Evolutionary conservation across 2,113 vertebrate species (phyloP), one percentile per base, ranked within the genome.

Genomic region (Mungos mungo): DNA sequence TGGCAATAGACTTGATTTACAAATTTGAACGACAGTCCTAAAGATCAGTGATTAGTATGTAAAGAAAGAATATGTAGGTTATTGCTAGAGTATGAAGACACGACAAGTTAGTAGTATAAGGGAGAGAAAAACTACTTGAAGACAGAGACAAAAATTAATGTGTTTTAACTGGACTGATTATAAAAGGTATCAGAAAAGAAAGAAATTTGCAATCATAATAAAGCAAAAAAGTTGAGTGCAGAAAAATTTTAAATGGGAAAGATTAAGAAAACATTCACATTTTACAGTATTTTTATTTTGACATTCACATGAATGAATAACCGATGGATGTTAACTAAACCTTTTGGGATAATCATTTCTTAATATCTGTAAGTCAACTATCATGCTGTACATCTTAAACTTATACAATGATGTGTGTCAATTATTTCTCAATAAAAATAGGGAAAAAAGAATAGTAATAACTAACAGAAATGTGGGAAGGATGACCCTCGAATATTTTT

Each of bases 221-320:
- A 90, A 81, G 35, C 71, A 79, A 94, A 97, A 93, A 95, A 54
- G 38, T 71, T 88, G 60, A 85, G 1, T 85, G 15, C 11, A 88
- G 35, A 86, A 86, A 79, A 87, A 85, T 93, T 88, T 96, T 57
- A 60, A 94, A n/a, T 95, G 50, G 41, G 13, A 91, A 85, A 66
- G 21, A 0, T 93, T 96, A 93, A 66, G 71, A 89, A 94, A 80
- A 83, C 4, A 47, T 68, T 92, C 14, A 76, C 21, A 8, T 85
- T 93, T 97, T 88, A 57, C 0, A 41, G 25, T 82, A 38, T 93
- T 94, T 96, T 90, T 86, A 74, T 82, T 96, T 96, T 96, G 45
- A 65, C 92, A 91, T 63, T 96, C 72, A 95, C 96, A 79, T 92
- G 93, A 95, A 90, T 92, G 72, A 54, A 16, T 57, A 87, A 90